Evolutionary conservation across 2,888 invertebrate genomes (phyloP), one percentile per base, ranked within the genome.

Genomic region (Panzeria rudis): DNA sequence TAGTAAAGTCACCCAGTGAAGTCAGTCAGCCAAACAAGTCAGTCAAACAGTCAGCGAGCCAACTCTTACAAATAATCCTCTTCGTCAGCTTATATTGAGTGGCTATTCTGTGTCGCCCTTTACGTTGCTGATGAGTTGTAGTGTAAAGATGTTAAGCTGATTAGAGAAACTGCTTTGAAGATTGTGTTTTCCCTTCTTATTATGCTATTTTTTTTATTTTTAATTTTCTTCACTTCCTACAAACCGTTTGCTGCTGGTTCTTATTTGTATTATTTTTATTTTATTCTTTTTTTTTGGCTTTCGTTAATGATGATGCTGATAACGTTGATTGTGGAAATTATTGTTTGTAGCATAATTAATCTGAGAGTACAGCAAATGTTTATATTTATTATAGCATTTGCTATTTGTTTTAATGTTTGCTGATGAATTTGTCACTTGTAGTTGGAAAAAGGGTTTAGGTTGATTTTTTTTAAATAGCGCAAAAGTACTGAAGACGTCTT

Each of bases 341-440:
- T 88, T 89, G 85, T 88, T 87, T 89, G 87, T 88, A 86, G 87
- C 87, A 87, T 89, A 90, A 89, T 90, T 89, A 89, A 89, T 89
- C 87, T 86, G 86, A 83, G 87, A 44, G 47, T 38, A n/a, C 20
- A 6, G 29, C 8, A 15, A 20, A 44, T 20, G 44, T 50, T 59
- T 50, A 20, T 41, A 23, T 20, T 64, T 35, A 54, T 50, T 29
- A 0, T 50, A 32, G 44, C 25, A 35, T 2, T 52, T 71, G 32
- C 6, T 32, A 13, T 61, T 69, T 15, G 13, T 17, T 6, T 47
- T 68, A 29, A 15, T 54, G 20, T 41, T 32, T 64, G 2, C 8
- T 66, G 20, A 32, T 35, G 41, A 75, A 20, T 75, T 75, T 62
- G 38, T 62, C 62, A 62, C 50, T 75, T 73, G 1, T n/a, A 17